A percentile compares a stretch with the other conserved stretches of the same genome.
phyloP scores from a whole-genome alignment of 2,113 vertebrate genomes.

The Ammodytes marinus region DNA sequence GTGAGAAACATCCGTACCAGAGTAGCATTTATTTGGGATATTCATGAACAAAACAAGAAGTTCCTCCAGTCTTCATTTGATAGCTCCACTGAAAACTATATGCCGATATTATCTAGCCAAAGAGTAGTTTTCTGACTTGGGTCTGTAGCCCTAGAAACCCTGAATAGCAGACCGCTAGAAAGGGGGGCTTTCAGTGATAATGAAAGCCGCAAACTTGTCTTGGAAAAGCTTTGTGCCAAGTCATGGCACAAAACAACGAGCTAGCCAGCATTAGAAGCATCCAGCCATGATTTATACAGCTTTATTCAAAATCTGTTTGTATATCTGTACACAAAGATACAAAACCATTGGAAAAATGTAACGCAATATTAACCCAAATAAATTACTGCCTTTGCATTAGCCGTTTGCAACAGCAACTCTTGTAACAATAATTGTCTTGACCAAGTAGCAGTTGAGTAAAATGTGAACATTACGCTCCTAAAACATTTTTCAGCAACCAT shows the following conservation, averaged over 20 bases:
- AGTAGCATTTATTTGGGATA: slow-evolving; percentile 1
- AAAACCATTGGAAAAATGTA: neutral
- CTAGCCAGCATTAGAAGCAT: slow-evolving; percentile 1
- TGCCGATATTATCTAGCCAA: slow-evolving; percentile 5
- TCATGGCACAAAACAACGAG: neutral
- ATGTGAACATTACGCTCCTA: neutral
- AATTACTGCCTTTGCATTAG: neutral
- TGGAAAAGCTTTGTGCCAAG: slow-evolving; percentile 32
- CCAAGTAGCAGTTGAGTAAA: neutral
- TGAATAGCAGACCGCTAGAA: slow-evolving; percentile 63
- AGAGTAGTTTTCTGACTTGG: slow-evolving; percentile 39
- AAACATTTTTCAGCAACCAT: neutral
- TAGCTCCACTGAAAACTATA: slow-evolving; percentile 27
- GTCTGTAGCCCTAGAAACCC: slow-evolving; percentile 61
- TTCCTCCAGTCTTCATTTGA: slow-evolving; percentile 20
- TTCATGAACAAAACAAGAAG: slow-evolving; percentile 25
- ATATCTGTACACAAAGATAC: neutral
- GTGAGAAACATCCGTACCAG: slow-evolving; percentile 7
- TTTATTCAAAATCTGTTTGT: neutral
- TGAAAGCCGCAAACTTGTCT: slow-evolving; percentile 49
- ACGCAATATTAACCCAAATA: neutral
- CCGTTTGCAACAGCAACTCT: neutral
- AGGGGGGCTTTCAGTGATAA: slow-evolving; percentile 40
- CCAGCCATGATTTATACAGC: neutral
- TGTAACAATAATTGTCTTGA: neutral